Percentiles rank a stretch among this genome's conserved stretches.
These are phyloP conservation scores for Drosophila mimica DNA, from an alignment of 2,888 invertebrate genomes.

Conservation along the genomic window DNA sequence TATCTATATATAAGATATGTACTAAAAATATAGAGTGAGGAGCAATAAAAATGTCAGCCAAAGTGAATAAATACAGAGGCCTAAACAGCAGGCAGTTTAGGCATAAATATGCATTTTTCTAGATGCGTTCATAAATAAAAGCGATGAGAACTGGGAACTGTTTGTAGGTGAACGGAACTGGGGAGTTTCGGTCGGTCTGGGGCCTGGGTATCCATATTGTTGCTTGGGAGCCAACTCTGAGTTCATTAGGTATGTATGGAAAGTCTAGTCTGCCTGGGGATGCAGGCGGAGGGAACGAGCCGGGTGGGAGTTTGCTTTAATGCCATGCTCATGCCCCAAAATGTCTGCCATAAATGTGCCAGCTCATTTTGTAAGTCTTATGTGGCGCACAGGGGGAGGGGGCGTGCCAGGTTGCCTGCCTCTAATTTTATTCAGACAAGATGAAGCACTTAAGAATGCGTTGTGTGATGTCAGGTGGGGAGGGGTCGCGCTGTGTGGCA, in stretches of 20 bases:
- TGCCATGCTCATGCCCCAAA: constrained; percentile 59
- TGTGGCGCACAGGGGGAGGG: constrained; percentile 2
- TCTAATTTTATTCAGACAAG: constrained; percentile 78
- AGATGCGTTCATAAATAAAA: constrained; percentile 63
- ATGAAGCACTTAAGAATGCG: constrained; percentile 80
- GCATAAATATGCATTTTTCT: constrained; percentile 76
- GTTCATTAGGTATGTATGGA: constrained; percentile 76
- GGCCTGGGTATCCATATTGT: constrained; percentile 28
- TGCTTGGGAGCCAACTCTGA: constrained; percentile 58
- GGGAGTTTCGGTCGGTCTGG: background rate
- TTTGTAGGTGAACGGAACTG: background rate
- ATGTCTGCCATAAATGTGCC: constrained; percentile 79
- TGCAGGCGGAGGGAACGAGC: constrained; percentile 4
- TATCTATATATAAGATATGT: background rate
- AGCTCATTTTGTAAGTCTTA: constrained; percentile 65
- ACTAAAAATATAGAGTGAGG: constrained; percentile 14
- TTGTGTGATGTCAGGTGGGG: constrained; percentile 62
- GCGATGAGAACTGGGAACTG: constrained; percentile 6
- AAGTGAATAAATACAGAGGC: constrained; percentile 57
- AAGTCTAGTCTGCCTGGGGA: constrained; percentile 40
- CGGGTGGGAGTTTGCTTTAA: constrained; percentile 51
- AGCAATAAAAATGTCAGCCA: constrained; percentile 65
- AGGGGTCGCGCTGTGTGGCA: constrained; percentile 13
- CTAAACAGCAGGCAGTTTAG: constrained; percentile 29
- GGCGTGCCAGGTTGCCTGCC: constrained; percentile 42